A percentile compares a stretch with the other conserved stretches of the same genome.
phyloP scores from a whole-genome alignment of 2,797 vertebrate genomes.

The Tokudaia muenninki region DNA sequence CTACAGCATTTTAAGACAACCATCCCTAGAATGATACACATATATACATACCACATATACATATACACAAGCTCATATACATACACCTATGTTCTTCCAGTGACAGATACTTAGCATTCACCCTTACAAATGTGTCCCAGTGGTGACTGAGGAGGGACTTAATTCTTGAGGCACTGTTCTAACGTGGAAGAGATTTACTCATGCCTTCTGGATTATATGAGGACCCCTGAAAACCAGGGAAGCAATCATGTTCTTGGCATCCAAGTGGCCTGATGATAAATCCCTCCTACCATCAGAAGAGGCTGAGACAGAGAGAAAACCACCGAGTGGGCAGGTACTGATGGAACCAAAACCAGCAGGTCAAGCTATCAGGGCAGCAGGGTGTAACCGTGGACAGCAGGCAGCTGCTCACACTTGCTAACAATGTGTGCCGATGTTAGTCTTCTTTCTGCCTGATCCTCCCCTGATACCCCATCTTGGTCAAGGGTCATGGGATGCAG shows the following conservation, averaged over 20 bases:
- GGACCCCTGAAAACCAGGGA: background rate
- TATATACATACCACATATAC: too few relatives aligned
- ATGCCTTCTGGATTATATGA: background rate
- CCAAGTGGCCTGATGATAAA: background rate
- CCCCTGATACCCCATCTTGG: too few relatives aligned
- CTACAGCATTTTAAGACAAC: background rate
- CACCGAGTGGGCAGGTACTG: accelerated
- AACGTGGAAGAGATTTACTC: background rate
- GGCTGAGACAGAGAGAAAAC: background rate
- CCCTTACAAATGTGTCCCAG: background rate
- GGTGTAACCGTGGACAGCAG: accelerated
- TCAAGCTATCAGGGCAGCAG: accelerated
- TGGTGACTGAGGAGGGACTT: background rate
- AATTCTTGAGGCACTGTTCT: background rate
- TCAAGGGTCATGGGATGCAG: too few relatives aligned
- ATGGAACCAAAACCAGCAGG: too few relatives aligned
- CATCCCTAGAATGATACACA: background rate
- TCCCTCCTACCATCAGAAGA: background rate
- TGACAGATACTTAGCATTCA: background rate
- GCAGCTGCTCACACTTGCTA: background rate
- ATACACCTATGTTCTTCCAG: background rate
- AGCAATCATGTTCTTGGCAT: too few relatives aligned
- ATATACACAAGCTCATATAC: too few relatives aligned
- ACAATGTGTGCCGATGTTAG: accelerated
- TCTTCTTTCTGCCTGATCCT: background rate